Base-by-base conservation (phyloP, 2,113 vertebrate species). In the Casuarius casuarius region DNA sequence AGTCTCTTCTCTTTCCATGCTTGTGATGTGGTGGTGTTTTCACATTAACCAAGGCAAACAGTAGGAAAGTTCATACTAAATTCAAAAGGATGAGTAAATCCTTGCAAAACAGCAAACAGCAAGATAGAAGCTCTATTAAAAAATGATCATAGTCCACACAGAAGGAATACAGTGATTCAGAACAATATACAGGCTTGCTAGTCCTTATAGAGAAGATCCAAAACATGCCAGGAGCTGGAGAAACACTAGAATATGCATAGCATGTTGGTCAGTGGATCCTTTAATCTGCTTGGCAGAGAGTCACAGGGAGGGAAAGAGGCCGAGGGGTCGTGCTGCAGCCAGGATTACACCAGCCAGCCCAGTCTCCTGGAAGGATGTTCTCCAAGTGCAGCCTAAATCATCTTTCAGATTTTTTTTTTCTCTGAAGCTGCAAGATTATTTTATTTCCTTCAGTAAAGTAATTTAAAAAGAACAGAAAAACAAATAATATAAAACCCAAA, bases 371-470 rank as follows among this genome's bases (percentile, higher is more conserved):
- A 89, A 89, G 6, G 66, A 54, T 83, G 19, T 5, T 87, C 74
- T 44, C 61, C 0, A 0, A 25, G 5, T 66, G 49, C 66, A 78
- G 67, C 58, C 58, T 72, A 89, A 91, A 70, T 70, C 11, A 48
- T 52, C 52, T 76, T 76, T 92, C 91, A 83, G 66, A 70, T 66
- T 73, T 70, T 82, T 95, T 19, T 59, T 48, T 40, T 20, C 38
- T 72, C 74, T 79, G 77, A 84, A 87, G 29, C 0, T 0, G 66
- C 8, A 72, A 94, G 46, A 82, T 61, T 0, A 75, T 93, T 94
- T 89, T 72, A 87, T 92, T 92, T 92, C 44, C 49, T 73, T 85
- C 54, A 46, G 49, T 35, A 94, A 95, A 93, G 59, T 62, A 66
- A 80, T 92, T 92, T 84, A 0, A 54, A 95, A 95, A 68, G 15